Conservation (phyloP, 2,888 invertebrate genomes). For the Melinopterus prodromus region DNA sequence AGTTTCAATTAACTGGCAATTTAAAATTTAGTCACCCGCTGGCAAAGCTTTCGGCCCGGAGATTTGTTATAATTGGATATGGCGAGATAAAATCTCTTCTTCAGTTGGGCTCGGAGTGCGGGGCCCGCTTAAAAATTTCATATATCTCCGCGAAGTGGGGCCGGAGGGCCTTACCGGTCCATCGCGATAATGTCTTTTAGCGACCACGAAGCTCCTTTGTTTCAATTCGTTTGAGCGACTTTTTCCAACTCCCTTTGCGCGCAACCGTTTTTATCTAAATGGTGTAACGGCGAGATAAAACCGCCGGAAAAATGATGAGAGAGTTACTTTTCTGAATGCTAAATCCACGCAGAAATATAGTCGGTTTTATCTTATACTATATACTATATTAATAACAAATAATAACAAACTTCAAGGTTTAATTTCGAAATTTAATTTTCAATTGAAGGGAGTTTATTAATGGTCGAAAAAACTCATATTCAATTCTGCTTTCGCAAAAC, state of each 20-base stretch:
- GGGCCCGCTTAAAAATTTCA: neutral
- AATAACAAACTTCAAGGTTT: too few relatives aligned
- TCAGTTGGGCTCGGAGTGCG: neutral
- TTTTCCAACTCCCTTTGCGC: neutral
- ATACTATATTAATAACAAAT: neutral
- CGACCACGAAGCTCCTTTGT: neutral
- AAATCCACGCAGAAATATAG: neutral
- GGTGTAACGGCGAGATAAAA: neutral
- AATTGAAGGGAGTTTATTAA: neutral
- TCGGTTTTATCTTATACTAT: neutral
- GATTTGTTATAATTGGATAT: slow-evolving; percentile 24
- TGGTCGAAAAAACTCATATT: neutral
- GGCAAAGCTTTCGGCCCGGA: slow-evolving; percentile 6
- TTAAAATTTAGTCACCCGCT: slow-evolving; percentile 23
- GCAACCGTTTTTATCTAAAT: neutral
- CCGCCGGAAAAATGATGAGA: neutral
- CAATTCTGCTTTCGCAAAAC: neutral
- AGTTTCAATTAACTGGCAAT: slow-evolving; percentile 25
- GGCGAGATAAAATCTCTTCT: slow-evolving; percentile 8
- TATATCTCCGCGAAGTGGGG: neutral
- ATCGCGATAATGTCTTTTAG: neutral
- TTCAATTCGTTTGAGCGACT: neutral
- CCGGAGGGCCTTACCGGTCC: neutral
- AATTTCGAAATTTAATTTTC: neutral
- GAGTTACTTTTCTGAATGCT: neutral